phyloP scores from a whole-genome alignment of 92 coral and sea anemone species.

The Bergia puertoricense region DNA sequence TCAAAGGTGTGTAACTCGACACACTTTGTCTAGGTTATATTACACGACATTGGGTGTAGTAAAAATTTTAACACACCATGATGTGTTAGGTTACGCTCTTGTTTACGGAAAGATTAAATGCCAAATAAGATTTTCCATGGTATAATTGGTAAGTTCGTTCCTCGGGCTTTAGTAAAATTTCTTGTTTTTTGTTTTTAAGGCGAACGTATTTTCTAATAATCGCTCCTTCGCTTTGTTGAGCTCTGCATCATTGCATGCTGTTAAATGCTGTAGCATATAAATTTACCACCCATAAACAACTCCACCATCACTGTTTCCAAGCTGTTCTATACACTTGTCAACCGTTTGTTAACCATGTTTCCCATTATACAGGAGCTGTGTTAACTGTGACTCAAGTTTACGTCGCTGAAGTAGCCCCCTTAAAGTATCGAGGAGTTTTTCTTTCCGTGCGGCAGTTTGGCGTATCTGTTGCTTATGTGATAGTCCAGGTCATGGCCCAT shows the following conservation, averaged over 20 bases:
- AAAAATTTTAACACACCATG: no score
- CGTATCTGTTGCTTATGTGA: background rate
- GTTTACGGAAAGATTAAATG: no score
- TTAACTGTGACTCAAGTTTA: slow-evolving; percentile 36
- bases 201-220: no score
- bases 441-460: slow-evolving; percentile 1
- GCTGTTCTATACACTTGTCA: background rate
- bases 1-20: no score
- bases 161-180: no score
- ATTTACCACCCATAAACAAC: background rate
- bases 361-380: slow-evolving; percentile 3
- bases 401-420: slow-evolving; percentile 25
- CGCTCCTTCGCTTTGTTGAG: no score
- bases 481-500: slow-evolving; percentile 35
- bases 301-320: background rate
- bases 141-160: no score
- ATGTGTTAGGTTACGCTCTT: no score
- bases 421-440: slow-evolving; percentile 1
- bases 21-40: no score
- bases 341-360: background rate
- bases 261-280: background rate
- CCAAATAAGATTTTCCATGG: no score
- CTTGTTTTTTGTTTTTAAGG: no score
- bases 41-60: no score
- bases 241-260: background rate